Evolutionary conservation across 2,888 invertebrate species (phyloP).

Genomic region (Parasteatoda lunata): DNA sequence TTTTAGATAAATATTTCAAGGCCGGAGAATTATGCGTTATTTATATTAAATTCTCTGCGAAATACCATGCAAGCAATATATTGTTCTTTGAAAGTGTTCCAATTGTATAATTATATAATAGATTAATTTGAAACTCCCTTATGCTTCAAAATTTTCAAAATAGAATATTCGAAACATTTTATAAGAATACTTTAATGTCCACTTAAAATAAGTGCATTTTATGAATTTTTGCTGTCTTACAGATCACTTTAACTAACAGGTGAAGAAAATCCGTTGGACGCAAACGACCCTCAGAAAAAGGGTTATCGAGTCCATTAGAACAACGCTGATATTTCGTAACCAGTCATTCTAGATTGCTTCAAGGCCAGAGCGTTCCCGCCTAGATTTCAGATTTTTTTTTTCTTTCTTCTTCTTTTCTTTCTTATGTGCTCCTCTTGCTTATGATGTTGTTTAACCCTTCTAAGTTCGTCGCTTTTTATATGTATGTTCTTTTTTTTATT

Average conservation of each 20-base stretch:
- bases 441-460: constrained; percentile 46
- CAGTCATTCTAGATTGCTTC: constrained; percentile 34
- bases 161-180: too few species aligned
- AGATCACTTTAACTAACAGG: constrained; percentile 14
- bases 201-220: neutral
- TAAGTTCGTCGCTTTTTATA: constrained; percentile 31
- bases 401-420: neutral
- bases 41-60: too few species aligned
- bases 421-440: constrained; percentile 11
- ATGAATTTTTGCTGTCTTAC: neutral
- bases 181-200: neutral
- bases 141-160: too few species aligned
- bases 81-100: too few species aligned
- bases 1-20: too few species aligned
- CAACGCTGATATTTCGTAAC: constrained; percentile 26
- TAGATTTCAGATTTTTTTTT: constrained; percentile 14
- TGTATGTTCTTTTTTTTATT: constrained; percentile 14
- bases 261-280: constrained; percentile 24
- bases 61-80: too few species aligned
- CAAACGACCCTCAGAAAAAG: constrained; percentile 46
- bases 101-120: too few species aligned
- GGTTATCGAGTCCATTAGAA: constrained; percentile 62
- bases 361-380: constrained; percentile 55
- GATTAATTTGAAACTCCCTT: too few species aligned
- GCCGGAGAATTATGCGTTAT: too few species aligned